Percentiles rank a stretch among this genome's conserved stretches.
phyloP scores from a whole-genome alignment of 37 sponge, comb jelly and placozoan genomes.

The Haliclona indistincta region DNA sequence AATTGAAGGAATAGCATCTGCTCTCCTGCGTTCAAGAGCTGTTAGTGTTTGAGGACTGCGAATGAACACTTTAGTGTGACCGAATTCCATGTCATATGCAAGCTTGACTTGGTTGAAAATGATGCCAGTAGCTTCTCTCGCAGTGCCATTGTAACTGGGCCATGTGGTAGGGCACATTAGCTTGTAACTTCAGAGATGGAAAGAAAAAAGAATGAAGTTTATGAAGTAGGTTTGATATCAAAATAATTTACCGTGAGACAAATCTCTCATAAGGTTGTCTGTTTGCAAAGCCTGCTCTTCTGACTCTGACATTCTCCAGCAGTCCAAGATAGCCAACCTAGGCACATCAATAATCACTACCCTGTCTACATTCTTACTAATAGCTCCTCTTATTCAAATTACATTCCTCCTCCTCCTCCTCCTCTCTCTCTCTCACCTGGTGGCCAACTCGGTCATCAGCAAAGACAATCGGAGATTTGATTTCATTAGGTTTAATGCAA shows the following conservation, averaged over 20 bases:
- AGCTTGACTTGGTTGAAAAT: slow-evolving; percentile 30
- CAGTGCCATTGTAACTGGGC: slow-evolving; percentile 43
- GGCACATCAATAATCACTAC: background rate
- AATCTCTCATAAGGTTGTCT: slow-evolving; percentile 76
- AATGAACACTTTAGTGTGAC: slow-evolving; percentile 80
- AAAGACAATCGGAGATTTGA: slow-evolving; percentile 56
- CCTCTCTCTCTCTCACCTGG: slow-evolving; percentile 42
- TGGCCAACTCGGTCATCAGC: slow-evolving; percentile 61
- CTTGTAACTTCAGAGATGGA: slow-evolving; percentile 55
- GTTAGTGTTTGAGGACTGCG: slow-evolving; percentile 70
- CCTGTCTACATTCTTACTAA: background rate
- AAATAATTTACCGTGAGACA: slow-evolving; percentile 42
- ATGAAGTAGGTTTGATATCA: too few relatives aligned
- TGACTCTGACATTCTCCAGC: slow-evolving; percentile 84
- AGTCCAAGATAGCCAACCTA: slow-evolving; percentile 78
- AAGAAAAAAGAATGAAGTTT: background rate
- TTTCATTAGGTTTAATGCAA: slow-evolving; percentile 83
- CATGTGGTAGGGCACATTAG: slow-evolving; percentile 59
- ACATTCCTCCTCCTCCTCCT: background rate
- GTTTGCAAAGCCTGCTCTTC: slow-evolving; percentile 81
- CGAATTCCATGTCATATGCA: slow-evolving; percentile 49
- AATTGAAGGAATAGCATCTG: slow-evolving; percentile 39
- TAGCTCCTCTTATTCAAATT: too few relatives aligned
- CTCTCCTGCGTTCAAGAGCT: slow-evolving; percentile 59
- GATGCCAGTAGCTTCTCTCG: slow-evolving; percentile 15